A percentile compares a stretch with the other conserved stretches of the same genome.
Evolutionary conservation across 2,797 vertebrate genomes (phyloP).

Genomic region (Pangasius larnaudii): DNA sequence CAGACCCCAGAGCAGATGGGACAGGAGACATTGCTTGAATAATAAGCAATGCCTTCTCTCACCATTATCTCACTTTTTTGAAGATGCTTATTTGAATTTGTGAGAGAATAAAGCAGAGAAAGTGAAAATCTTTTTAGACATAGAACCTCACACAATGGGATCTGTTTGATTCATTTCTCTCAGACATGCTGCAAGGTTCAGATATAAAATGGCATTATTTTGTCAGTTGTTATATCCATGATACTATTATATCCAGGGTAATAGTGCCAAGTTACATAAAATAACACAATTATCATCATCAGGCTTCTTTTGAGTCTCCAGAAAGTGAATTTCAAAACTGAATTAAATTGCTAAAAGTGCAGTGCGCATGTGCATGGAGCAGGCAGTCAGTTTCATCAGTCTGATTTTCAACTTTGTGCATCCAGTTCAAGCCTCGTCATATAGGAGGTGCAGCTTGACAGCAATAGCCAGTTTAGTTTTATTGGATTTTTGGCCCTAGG

Average conservation of each 20-base stretch:
- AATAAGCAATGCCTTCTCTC: conserved; percentile 30
- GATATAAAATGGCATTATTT: conserved; percentile 17
- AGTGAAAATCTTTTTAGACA: conserved; percentile 9
- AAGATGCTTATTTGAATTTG: conserved; percentile 26
- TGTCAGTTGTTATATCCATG: conserved; percentile 21
- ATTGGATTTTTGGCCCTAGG: conserved; percentile 27
- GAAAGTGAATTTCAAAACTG: conserved; percentile 1
- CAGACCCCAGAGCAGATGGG: conserved; percentile 39
- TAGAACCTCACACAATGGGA: conserved; percentile 20
- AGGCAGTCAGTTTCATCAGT: background rate
- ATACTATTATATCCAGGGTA: conserved; percentile 9
- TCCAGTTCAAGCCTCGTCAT: background rate
- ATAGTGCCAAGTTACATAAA: conserved; percentile 27
- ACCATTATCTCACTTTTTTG: background rate
- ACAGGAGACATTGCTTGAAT: conserved; percentile 36
- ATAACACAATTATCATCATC: conserved; percentile 32
- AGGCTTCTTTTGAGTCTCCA: conserved; percentile 1
- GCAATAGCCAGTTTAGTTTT: conserved; percentile 40
- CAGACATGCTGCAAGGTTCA: background rate
- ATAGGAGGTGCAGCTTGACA: background rate
- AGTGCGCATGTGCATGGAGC: background rate
- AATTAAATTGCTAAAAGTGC: conserved; percentile 46
- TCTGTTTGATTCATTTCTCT: conserved; percentile 19
- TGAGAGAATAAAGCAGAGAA: conserved; percentile 6
- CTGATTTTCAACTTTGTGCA: conserved; percentile 5